Conservation (phyloP, 1,140 invertebrate species). For the Dinoponera quadriceps region DNA sequence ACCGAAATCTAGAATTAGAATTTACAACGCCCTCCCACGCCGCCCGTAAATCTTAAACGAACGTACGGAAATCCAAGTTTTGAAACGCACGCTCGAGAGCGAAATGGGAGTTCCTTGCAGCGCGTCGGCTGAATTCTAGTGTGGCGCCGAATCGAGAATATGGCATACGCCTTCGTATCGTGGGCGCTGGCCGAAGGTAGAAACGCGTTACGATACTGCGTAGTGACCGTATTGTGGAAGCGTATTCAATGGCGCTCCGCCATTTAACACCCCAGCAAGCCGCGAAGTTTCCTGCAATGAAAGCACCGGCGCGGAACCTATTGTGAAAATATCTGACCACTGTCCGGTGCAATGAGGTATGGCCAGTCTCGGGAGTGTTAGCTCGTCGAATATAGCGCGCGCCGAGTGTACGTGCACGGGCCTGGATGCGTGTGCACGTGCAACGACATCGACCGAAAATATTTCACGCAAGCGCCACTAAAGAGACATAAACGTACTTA, state of each 20-base stretch:
- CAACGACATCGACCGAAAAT: conserved; percentile 66
- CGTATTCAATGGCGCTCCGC: conserved; percentile 80
- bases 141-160: conserved; percentile 51
- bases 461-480: conserved; percentile 67
- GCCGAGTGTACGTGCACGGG: conserved; percentile 33
- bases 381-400: conserved; percentile 67
- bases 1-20: background rate
- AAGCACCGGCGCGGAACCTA: conserved; percentile 82
- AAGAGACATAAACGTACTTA: conserved; percentile 73
- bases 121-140: conserved; percentile 42
- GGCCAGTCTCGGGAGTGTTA: conserved; percentile 74
- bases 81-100: background rate
- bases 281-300: conserved; percentile 83
- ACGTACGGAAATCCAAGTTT: background rate
- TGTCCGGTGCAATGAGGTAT: conserved; percentile 83
- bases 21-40: background rate
- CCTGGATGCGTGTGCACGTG: conserved; percentile 30
- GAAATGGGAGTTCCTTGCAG: conserved; percentile 27
- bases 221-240: conserved; percentile 81
- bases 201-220: conserved; percentile 78
- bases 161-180: conserved; percentile 61
- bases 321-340: conserved; percentile 85
- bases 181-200: conserved; percentile 56
- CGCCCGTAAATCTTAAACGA: background rate
- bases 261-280: conserved; percentile 82